Percentiles rank a stretch among this genome's conserved stretches.
phyloP scores from a whole-genome alignment of 2,888 invertebrate species.

The Ormyrus thymus region DNA sequence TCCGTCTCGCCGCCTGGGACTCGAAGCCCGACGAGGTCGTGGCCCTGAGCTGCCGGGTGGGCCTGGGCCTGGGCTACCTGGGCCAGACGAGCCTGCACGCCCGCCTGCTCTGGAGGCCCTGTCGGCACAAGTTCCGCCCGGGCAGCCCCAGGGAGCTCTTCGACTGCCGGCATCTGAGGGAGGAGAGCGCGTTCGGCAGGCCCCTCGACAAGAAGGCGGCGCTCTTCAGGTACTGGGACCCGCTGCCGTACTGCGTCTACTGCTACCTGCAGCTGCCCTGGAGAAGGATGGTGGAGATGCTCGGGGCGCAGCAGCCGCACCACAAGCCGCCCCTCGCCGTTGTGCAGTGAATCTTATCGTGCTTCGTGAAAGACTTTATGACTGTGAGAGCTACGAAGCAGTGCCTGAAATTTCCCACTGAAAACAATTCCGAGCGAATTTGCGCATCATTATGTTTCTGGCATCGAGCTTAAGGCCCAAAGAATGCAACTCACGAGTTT shows the following conservation, averaged over 20 bases:
- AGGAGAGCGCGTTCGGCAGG: constrained; percentile 65
- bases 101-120: constrained; percentile 79
- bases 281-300: constrained; percentile 66
- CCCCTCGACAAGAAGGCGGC: constrained; percentile 83
- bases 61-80: constrained; percentile 87
- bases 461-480: no score
- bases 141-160: constrained; percentile 71
- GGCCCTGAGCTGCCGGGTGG: constrained; percentile 84
- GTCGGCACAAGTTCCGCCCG: constrained; percentile 75
- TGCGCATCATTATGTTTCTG: no score
- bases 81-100: constrained; percentile 85
- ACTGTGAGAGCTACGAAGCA: no score
- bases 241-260: constrained; percentile 89
- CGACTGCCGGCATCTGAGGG: constrained; percentile 63
- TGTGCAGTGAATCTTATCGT: constrained; percentile 61
- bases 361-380: no score
- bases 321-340: constrained; percentile 71
- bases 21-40: constrained; percentile 77
- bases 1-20: constrained; percentile 82
- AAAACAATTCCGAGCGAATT: no score
- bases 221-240: constrained; percentile 89
- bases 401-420: no score
- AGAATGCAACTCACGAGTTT: no score
- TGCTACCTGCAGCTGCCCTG: constrained; percentile 88
- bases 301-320: constrained; percentile 66